These are phyloP conservation scores for Chaenogobius annularis DNA, from an alignment of 2,113 vertebrate species.

Conservation along the genomic window DNA sequence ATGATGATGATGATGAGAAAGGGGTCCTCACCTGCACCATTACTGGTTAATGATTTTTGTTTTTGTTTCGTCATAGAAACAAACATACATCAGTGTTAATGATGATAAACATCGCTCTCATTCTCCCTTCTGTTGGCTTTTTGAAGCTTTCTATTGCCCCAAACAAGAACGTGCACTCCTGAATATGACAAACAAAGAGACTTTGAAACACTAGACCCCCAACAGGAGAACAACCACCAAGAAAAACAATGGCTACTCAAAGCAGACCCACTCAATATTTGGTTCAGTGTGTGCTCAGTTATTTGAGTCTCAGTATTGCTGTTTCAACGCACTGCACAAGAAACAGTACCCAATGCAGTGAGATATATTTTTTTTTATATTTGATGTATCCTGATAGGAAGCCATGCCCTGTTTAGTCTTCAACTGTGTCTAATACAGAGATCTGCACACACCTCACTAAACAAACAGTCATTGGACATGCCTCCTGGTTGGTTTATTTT, in stretches of 20 bases:
- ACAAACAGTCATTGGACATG: constrained; percentile 59
- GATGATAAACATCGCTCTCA: constrained; percentile 26
- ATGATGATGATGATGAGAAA: constrained; percentile 8
- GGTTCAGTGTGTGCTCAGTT: constrained; percentile 28
- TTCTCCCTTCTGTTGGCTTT: constrained; percentile 3
- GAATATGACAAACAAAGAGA: constrained; percentile 32
- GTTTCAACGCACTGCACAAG: neutral
- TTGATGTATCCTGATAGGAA: too few relatives aligned
- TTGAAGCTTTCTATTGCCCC: constrained; percentile 24
- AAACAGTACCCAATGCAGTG: neutral
- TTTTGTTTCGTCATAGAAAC: constrained; percentile 61
- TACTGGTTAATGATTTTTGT: constrained; percentile 36
- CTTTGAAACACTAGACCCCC: constrained; percentile 52
- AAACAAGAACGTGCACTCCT: constrained; percentile 23
- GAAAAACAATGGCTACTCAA: constrained; percentile 9
- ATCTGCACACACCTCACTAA: constrained; percentile 54
- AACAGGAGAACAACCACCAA: constrained; percentile 12
- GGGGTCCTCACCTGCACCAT: constrained; percentile 23
- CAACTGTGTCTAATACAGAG: neutral
- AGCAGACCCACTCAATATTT: constrained; percentile 22
- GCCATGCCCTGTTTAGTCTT: neutral
- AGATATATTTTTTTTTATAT: too few relatives aligned
- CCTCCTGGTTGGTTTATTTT: constrained; percentile 21
- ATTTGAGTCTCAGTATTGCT: constrained; percentile 6
- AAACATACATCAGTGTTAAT: constrained; percentile 19